Evolutionary conservation across 1,140 invertebrate species (phyloP), one percentile per base, ranked within the genome.

Genomic region (Drosophila tani): DNA sequence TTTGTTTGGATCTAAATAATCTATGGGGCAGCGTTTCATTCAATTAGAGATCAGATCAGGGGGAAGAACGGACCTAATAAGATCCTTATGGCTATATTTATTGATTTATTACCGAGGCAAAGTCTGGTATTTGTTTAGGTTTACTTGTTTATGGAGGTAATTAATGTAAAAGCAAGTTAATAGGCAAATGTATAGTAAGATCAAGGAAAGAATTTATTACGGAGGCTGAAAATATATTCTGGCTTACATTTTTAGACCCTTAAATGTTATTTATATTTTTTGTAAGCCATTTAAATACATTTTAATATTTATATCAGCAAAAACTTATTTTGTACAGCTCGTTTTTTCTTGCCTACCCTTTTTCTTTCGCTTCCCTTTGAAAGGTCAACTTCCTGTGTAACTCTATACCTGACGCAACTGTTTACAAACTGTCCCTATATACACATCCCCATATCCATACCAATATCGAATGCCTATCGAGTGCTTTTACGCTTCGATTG

Each of bases 381-480:
- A 7, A 19, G 11, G 17, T 56, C 2, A 40, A 70, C 64, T 68
- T 70, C 64, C 67, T 70, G 67, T 40, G 70, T 38, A 74, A 74
- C 70, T 12, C 51, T 60, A 74, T 74, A 73, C 32, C 64, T 38
- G 21, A 29, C 29, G 27, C 45, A 19, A 70, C 67, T 70, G 67
- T 29, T 21, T 21, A 38, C 51, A 32, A 27, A 53, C 29, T 17
- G 51, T 3, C 12, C 19, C 19, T 24, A 15, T 1, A 19, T 21
- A 40, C 9, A 14, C 1, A 38, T 38, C 55, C 29, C 59, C 59
- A 67, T 73, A 71, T 60, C 53, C 56, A 73, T 45, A 50, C 40
- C 43, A 38, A 73, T 73, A 73, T 73, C 70, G 55, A 51, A 73
- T 73, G 46, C 38, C 46, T 50, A 73, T 74, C 70, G 38, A 51